Evolutionary conservation across 35 echinoderm and acorn worm genomes (phyloP), one percentile per base, ranked within the genome.

Genomic region (Chiridota heheva): DNA sequence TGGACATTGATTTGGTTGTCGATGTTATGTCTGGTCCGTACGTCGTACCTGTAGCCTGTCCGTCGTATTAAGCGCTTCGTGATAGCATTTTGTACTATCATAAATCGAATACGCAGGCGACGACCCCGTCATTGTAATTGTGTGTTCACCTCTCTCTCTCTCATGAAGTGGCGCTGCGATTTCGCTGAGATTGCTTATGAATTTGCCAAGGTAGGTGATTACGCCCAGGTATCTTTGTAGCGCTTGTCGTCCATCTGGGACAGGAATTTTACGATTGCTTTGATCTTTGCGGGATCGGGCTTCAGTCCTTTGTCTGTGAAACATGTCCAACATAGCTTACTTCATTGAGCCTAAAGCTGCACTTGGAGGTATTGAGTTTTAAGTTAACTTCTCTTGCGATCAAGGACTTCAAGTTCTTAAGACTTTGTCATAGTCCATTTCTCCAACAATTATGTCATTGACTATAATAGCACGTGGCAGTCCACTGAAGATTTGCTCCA

Each of bases 181-280:
- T 28, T 86, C 84, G 36, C 72, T 80, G 0, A 86, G 73, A 22
- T 91, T 80, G 7, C 62, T 55, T 12, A 85, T 77, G 57, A 86
- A 86, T 41, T 92, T 92, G 6, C 66, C 81, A 0, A 91, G 81
- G 48, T 91, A 92, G n/a, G 53, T 92, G 1, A 87, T 65, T 42
- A 92, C 87, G 18, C 83, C 63, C 15, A 85, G 62, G 37, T 78
- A 85, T 30, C 42, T 58, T 60, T 85, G 61, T 17, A 91, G 53
- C 1, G 59, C 71, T 78, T 77, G 72, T 33, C 44, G 2, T 70
- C 67, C 38, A 29, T 57, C 47, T 6, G 91, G 91, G 13, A 33
- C 22, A 2, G 91, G 91, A 59, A 94, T 81, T 12, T 87, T 78
- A 12, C 46, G 16, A 83, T 82, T 40, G 83, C 85, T 3, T 40